Evolutionary conservation across 2,113 vertebrate species (phyloP).

Genomic region (Nicator chloris): DNA sequence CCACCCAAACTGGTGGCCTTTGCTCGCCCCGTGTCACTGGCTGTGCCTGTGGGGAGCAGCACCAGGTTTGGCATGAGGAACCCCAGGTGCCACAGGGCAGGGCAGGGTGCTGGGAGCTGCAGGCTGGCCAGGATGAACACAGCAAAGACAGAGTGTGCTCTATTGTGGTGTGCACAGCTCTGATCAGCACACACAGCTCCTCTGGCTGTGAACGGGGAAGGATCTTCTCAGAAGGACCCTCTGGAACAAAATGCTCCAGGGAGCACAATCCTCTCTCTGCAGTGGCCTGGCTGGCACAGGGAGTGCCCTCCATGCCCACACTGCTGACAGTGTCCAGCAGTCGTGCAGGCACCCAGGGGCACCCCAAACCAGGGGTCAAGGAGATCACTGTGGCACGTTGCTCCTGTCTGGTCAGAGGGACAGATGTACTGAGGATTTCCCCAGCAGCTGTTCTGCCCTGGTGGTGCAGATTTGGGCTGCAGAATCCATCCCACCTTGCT

Average conservation of each 20-base stretch:
- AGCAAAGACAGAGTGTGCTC: not conserved
- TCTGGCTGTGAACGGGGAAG: accelerated
- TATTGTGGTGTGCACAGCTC: not conserved
- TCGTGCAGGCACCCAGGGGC: not conserved
- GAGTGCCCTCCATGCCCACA: not conserved
- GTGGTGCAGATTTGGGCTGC: not conserved
- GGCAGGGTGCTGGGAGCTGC: not conserved
- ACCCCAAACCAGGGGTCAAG: not conserved
- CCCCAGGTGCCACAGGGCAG: not conserved
- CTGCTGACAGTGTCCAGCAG: not conserved
- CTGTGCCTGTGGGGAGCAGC: not conserved
- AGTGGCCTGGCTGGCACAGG: accelerated
- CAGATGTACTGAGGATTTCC: not conserved
- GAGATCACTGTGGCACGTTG: not conserved
- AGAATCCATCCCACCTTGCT: not conserved
- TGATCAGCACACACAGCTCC: not conserved
- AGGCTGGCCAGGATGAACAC: not conserved
- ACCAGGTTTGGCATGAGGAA: accelerated
- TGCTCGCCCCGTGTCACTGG: accelerated
- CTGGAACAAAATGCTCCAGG: not conserved
- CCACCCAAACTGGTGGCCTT: accelerated
- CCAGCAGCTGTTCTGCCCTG: not conserved
- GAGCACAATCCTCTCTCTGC: not conserved
- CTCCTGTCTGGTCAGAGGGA: not conserved
- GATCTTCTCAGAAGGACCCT: not conserved